Conservation (phyloP, 37 sponge, comb jelly and placozoan species). For the Halisarca cf. caerulea region DNA sequence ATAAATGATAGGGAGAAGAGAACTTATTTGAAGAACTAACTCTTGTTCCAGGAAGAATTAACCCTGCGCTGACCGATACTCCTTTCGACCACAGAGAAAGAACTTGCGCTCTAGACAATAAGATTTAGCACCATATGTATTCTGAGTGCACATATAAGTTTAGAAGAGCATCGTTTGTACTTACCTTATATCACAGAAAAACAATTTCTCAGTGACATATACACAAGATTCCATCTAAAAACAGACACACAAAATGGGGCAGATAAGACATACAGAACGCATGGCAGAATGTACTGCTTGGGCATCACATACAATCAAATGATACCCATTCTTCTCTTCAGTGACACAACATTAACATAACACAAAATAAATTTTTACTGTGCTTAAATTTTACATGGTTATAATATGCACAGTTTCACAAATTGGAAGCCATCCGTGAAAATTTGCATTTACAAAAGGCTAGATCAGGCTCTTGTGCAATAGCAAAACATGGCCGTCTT, state of each 20-base stretch:
- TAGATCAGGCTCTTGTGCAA: too few relatives aligned
- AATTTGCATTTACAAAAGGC: too few relatives aligned
- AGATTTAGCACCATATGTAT: not conserved
- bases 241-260: not conserved
- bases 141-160: not conserved
- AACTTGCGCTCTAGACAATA: not conserved
- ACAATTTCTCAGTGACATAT: not conserved
- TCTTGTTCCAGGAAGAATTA: not conserved
- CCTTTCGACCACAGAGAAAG: not conserved
- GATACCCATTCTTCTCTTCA: too few relatives aligned
- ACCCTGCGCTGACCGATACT: not conserved
- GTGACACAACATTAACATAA: too few relatives aligned
- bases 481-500: too few relatives aligned
- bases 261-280: too few relatives aligned
- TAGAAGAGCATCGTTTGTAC: not conserved
- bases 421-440: too few relatives aligned
- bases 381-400: too few relatives aligned
- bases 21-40: not conserved
- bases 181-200: not conserved
- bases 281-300: too few relatives aligned
- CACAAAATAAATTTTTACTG: too few relatives aligned
- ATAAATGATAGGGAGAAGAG: not conserved
- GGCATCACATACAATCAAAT: too few relatives aligned
- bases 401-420: too few relatives aligned
- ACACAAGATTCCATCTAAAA: conserved; percentile 11